A percentile compares a stretch with the other conserved stretches of the same genome.
phyloP scores from a whole-genome alignment of 1,140 invertebrate genomes.

The Drosophila willistoni region DNA sequence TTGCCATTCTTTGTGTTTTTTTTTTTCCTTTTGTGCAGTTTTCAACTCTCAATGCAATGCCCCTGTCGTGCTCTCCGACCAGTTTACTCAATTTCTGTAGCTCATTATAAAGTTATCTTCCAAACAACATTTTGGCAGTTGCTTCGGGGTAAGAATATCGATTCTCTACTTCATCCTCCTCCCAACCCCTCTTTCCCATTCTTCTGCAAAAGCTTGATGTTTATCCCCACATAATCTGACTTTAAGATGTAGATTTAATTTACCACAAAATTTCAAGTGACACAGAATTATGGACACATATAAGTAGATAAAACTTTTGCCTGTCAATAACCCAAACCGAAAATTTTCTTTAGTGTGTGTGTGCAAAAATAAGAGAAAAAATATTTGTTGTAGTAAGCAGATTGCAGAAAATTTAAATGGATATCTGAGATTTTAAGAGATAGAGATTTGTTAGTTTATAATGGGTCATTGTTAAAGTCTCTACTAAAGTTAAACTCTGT shows the following conservation, averaged over 20 bases:
- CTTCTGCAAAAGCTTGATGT: not conserved
- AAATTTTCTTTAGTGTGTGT: not conserved
- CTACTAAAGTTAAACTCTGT: too few relatives aligned
- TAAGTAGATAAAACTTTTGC: conserved; percentile 9
- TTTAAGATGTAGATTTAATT: conserved; percentile 18
- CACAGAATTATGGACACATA: conserved; percentile 4
- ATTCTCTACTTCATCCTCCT: not conserved
- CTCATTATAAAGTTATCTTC: conserved; percentile 56
- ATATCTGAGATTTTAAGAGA: too few relatives aligned
- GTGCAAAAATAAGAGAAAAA: too few relatives aligned
- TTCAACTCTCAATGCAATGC: conserved; percentile 52
- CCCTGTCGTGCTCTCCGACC: not conserved
- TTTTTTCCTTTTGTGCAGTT: conserved; percentile 48
- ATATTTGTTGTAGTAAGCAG: too few relatives aligned
- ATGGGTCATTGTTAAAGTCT: too few relatives aligned
- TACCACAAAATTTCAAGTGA: conserved; percentile 11
- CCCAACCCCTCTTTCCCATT: too few relatives aligned
- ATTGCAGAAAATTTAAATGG: too few relatives aligned
- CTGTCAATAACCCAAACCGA: not conserved
- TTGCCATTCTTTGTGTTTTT: conserved; percentile 47
- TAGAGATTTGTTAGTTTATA: too few relatives aligned
- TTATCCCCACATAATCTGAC: conserved; percentile 18
- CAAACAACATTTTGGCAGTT: conserved; percentile 15
- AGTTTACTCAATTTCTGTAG: conserved; percentile 45
- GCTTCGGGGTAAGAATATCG: conserved; percentile 4